Conservation (phyloP, 2,888 invertebrate species). For the Cantharis lateralis region DNA sequence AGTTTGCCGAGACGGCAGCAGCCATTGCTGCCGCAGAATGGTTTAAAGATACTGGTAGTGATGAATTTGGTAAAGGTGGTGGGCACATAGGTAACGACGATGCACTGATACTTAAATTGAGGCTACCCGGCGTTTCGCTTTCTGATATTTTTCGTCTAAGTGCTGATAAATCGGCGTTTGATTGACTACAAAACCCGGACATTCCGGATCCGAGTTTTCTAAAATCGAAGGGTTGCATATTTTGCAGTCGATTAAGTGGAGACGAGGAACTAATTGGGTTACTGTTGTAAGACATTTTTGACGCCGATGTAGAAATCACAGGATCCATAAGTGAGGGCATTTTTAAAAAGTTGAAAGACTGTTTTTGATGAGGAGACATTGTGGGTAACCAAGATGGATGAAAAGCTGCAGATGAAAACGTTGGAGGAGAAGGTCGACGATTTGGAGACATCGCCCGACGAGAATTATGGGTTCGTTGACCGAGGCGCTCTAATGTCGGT, state of each 20-base stretch:
- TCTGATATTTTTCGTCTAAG: slow-evolving; percentile 61
- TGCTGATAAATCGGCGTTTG: slow-evolving; percentile 47
- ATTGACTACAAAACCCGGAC: slow-evolving; percentile 61
- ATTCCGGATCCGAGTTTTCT: slow-evolving; percentile 73
- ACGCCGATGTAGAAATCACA: slow-evolving; percentile 63
- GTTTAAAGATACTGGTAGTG: slow-evolving; percentile 51
- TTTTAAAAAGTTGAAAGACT: slow-evolving; percentile 56
- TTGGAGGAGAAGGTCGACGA: slow-evolving; percentile 68
- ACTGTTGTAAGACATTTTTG: slow-evolving; percentile 62
- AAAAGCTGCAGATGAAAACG: slow-evolving; percentile 57
- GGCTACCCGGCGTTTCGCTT: slow-evolving; percentile 59
- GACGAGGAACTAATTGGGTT: slow-evolving; percentile 66
- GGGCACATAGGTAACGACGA: slow-evolving; percentile 68
- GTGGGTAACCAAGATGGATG: slow-evolving; percentile 54
- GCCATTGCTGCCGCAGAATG: slow-evolving; percentile 71
- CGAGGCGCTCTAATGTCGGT: slow-evolving; percentile 63
- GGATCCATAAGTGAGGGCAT: slow-evolving; percentile 57
- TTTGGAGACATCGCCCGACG: slow-evolving; percentile 70
- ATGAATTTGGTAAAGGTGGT: slow-evolving; percentile 65
- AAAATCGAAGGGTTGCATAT: slow-evolving; percentile 95
- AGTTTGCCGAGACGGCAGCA: slow-evolving; percentile 54
- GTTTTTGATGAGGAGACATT: slow-evolving; percentile 57
- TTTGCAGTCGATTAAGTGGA: slow-evolving; percentile 87
- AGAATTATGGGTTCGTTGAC: slow-evolving; percentile 53
- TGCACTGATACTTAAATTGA: slow-evolving; percentile 64